Evolutionary conservation across 2,797 vertebrate species (phyloP), one percentile per base, ranked within the genome.

Genomic region (Meda fulgida): DNA sequence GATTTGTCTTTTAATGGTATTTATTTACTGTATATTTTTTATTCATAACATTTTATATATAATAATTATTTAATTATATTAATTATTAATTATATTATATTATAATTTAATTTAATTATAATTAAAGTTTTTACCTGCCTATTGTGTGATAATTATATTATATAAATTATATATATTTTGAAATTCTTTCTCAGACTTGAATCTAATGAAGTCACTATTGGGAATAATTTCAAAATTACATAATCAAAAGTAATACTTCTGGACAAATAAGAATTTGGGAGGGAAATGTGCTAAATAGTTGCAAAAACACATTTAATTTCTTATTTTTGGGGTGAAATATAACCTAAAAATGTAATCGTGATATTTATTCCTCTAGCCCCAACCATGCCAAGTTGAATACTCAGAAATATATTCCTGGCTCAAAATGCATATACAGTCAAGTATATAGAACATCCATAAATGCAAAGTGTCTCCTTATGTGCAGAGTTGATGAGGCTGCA

Each of bases 401-500:
- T 55, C 21, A 23, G 6, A 65, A 29, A 65, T 31, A 65, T 16
- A 65, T 7, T 29, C 21, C 38, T 21, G 7, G 23, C 21, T 43
- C 38, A 65, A 38, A 23, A 29, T 43, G 7, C 14, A 70, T 1
- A 77, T 31, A 53, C 72, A 77, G 63, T 84, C 6, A 67, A 7
- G 5, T 70, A 78, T 31, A 78, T 11, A 2, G 34, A 78, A 31
- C 55, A 46, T 71, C 60, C 73, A 58, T 70, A 83, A 78, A 76
- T 60, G 23, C 60, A 40, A 26, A 29, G 72, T 78, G 38, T 78
- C n/a, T 81, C 58, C 29, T 34, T 72, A 36, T 72, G 55, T 34
- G 48, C 34, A 77, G 51, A 84, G 80, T 19, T 78, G 82, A 69
- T 84, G 83, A 70, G 63, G 46, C 53, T 43, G 58, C 69, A 75